Base-by-base conservation (phyloP, 1,140 invertebrate species). In the Magallana ariakensis region DNA sequence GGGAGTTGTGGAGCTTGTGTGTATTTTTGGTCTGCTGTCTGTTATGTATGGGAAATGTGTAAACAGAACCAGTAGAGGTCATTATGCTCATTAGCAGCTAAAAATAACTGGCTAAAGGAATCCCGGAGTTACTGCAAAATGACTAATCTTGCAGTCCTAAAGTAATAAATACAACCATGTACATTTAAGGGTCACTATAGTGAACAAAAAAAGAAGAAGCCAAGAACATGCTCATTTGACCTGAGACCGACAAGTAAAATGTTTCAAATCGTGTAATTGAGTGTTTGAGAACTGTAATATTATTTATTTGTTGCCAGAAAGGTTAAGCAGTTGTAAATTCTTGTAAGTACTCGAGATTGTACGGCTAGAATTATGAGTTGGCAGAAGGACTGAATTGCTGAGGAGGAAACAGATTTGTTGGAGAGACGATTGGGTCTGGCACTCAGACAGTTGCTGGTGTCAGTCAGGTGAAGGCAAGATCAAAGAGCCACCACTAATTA, bases 11-110 rank as follows among this genome's bases (percentile, higher is more conserved):
- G 33, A 46, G 33, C 33, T 46, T 75, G 66, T 75, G 66, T 75
- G 22, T 75, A 75, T 75, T 75, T 75, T 75, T 33, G 66, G 66
- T 75, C 66, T 75, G 66, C 66, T 33, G 66, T 75, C 66, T 75
- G 66, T 75, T 75, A 75, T 75, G 66, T 75, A 26, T 75, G 33
- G 33, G 66, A 75, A 75, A 75, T 26, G 66, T 75, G 66, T 75
- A 75, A 75, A 75, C 66, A 75, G 66, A 75, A 75, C 19, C 22
- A 8, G 19, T 5, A 75, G 66, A 75, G 66, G 66, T 75, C 66
- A 75, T 26, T 75, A 75, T 75, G 66, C 66, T 75, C 66, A 75
- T 75, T 75, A 75, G 19, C 11, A 75, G 22, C 66, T 75, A 75
- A 75, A 75, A 75, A 75, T 75, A 75, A 75, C 22, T 75, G 66